Evolutionary conservation across 2,888 invertebrate species (phyloP), one percentile per base, ranked within the genome.

Genomic region (Galeopsomyia nigrocyanea): DNA sequence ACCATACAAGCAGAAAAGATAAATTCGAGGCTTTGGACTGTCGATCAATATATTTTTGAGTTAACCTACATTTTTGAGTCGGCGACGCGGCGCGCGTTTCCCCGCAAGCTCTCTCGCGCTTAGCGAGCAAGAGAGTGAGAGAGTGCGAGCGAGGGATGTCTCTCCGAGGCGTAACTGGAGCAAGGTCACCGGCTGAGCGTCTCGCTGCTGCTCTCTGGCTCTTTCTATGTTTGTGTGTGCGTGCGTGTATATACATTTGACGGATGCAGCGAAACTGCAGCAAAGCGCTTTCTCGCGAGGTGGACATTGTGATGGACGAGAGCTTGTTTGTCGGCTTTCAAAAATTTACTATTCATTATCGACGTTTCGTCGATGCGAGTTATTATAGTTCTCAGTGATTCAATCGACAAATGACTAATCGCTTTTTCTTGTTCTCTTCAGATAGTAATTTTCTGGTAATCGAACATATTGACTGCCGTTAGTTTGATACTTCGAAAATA

Each of bases 91-190:
- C 26, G 17, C 9, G n/a, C 53, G 9, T 9, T 53, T 53, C 53
- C 39, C 13, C 17, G 14, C 39, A 49, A 31, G n/a, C 50, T 17
- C 16, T 26, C 26, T 2, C 5, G 26, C 26, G 26, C 2, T 5
- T 26, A 26, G 13, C 10, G 9, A 19, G 51, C n/a, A 17, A 17
- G 53, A 19, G 53, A 17, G 13, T 5, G 13, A 39, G 39, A 39
- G 39, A 39, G 13, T 5, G 39, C 2, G 64, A 26, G 51, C 61
- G 74, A 70, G 74, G 56, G 56, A 63, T 74, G 55, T 50, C 61
- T 73, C 56, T 57, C 66, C 56, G 71, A 75, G 70, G 73, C 61
- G 62, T 55, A 74, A 76, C 74, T 75, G 68, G 78, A 71, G 71
- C 78, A 78, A 78, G 77, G 75, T 75, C 75, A 69, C 26, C 51